Conservation (phyloP, 2,113 vertebrate genomes). For the Tragelaphus imberbis region DNA sequence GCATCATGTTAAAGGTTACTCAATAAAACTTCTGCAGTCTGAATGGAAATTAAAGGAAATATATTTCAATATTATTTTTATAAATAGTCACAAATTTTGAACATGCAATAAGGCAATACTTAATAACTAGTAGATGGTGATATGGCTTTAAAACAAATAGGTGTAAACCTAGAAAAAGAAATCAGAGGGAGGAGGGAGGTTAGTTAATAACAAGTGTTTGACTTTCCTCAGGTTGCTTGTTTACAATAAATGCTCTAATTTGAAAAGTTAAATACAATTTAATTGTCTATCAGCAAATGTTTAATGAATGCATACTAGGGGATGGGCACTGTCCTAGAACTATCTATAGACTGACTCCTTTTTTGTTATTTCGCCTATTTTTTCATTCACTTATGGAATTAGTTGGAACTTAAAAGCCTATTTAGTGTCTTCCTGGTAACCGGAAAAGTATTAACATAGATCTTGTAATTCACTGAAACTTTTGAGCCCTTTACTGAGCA, state of each 20-base stretch:
- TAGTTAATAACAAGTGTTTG: not conserved
- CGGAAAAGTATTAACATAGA: not conserved
- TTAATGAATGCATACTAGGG: not conserved
- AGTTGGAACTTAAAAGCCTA: not conserved
- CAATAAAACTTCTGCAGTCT: not conserved
- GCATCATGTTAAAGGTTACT: conserved; percentile 37
- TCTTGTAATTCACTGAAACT: not conserved
- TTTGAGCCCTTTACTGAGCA: not conserved
- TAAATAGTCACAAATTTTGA: conserved; percentile 12
- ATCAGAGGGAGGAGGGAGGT: not conserved
- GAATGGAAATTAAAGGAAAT: conserved; percentile 46
- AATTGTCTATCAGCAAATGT: not conserved
- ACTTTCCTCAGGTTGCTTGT: not conserved
- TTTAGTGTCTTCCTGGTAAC: not conserved
- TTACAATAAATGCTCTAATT: not conserved
- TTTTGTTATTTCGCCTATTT: not conserved
- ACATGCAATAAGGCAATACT: not conserved
- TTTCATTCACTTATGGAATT: not conserved
- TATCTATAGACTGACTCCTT: not conserved
- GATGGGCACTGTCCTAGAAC: not conserved
- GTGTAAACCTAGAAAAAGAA: not conserved
- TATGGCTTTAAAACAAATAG: not conserved
- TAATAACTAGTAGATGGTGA: not conserved
- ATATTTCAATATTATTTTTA: conserved; percentile 28
- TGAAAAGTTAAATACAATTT: not conserved